These are phyloP conservation scores for Camponotus vicinus DNA, from an alignment of 1,140 invertebrate species.

Conservation along the genomic window DNA sequence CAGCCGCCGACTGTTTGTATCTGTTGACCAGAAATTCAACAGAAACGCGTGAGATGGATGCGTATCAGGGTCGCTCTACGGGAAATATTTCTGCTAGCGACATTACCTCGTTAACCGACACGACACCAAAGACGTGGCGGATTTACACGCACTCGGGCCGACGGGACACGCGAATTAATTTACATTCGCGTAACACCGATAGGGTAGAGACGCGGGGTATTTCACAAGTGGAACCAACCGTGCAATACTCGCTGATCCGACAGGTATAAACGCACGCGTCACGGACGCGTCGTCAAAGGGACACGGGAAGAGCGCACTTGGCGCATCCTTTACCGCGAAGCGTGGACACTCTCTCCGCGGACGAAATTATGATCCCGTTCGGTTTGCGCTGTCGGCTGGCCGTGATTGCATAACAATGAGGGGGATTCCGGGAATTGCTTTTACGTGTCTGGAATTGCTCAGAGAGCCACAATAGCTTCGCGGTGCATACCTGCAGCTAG, in stretches of 20 bases:
- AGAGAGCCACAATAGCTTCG: slow-evolving; percentile 77
- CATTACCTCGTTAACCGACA: slow-evolving; percentile 44
- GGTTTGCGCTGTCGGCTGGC: slow-evolving; percentile 70
- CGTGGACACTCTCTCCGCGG: slow-evolving; percentile 52
- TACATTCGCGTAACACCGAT: slow-evolving; percentile 8
- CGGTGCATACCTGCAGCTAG: slow-evolving; percentile 75
- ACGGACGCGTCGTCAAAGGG: slow-evolving; percentile 64
- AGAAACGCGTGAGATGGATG: slow-evolving; percentile 40
- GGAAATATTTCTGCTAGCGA: slow-evolving; percentile 27
- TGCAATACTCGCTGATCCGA: background rate
- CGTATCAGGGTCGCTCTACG: slow-evolving; percentile 18
- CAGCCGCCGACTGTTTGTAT: background rate
- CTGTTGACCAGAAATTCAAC: slow-evolving; percentile 8
- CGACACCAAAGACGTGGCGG: slow-evolving; percentile 40
- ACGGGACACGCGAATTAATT: slow-evolving; percentile 43
- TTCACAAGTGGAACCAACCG: background rate
- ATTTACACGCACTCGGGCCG: slow-evolving; percentile 24
- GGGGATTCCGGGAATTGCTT: slow-evolving; percentile 84
- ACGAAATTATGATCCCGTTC: slow-evolving; percentile 81
- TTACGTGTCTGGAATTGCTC: slow-evolving; percentile 85
- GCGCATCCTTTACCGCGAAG: slow-evolving; percentile 59
- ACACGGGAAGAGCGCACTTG: slow-evolving; percentile 61
- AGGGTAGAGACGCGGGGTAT: background rate
- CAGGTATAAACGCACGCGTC: slow-evolving; percentile 53
- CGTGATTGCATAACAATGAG: slow-evolving; percentile 85